phyloP scores from a whole-genome alignment of 2,888 invertebrate species.

The Camponotus fellah region DNA sequence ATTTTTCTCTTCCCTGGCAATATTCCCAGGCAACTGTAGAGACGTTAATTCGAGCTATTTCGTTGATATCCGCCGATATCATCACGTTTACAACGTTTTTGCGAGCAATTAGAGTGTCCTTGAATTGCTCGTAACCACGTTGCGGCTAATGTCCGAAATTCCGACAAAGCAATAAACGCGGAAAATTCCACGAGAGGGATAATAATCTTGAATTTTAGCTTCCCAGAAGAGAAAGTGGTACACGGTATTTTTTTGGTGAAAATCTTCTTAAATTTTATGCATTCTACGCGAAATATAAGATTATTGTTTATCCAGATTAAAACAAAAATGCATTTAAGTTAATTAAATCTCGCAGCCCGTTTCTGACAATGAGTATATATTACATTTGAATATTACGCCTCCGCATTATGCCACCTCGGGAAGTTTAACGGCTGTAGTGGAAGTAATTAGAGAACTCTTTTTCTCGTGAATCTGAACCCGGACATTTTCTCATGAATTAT shows the following conservation, averaged over 20 bases:
- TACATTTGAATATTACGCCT: conserved; percentile 44
- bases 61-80: conserved; percentile 14
- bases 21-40: conserved; percentile 11
- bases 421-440: conserved; percentile 57
- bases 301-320: conserved; percentile 22
- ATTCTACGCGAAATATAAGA: neutral
- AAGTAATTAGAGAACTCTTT: conserved; percentile 69
- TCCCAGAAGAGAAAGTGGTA: neutral
- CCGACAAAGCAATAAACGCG: conserved; percentile 22
- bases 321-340: conserved; percentile 23
- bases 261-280: conserved; percentile 15
- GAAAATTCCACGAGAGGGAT: neutral
- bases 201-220: conserved; percentile 5
- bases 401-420: conserved; percentile 7
- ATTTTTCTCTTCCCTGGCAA: conserved; percentile 11
- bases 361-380: conserved; percentile 33
- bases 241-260: neutral
- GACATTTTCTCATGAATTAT: conserved; percentile 69
- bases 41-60: conserved; percentile 37
- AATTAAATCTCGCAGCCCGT: conserved; percentile 1
- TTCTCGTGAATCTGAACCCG: conserved; percentile 23
- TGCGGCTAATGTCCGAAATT: conserved; percentile 8
- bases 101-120: conserved; percentile 33
- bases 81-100: conserved; percentile 27
- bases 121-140: conserved; percentile 12